These are phyloP conservation scores for Rhamphomyia laevipes DNA, from an alignment of 2,888 invertebrate genomes.

Conservation along the genomic window DNA sequence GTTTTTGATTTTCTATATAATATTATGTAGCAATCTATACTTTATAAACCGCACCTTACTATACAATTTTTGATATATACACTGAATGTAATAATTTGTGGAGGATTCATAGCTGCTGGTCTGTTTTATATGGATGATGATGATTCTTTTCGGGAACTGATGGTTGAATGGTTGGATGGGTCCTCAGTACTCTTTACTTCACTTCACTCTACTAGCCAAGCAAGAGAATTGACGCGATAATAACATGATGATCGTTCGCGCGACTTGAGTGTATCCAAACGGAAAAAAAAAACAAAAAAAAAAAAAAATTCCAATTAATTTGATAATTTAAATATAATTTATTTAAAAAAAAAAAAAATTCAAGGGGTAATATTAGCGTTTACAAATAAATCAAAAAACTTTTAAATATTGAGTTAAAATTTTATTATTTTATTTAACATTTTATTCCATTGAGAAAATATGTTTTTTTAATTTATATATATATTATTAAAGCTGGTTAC, in stretches of 20 bases:
- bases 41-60: too few relatives aligned
- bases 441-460: background rate
- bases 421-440: too few relatives aligned
- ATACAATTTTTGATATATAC: too few relatives aligned
- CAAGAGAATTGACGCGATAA: slow-evolving; percentile 9
- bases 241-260: slow-evolving; percentile 3
- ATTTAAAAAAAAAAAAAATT: background rate
- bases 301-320: background rate
- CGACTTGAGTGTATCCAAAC: slow-evolving; percentile 1
- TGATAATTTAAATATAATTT: background rate
- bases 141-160: background rate
- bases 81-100: too few relatives aligned
- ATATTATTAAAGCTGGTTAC: too few relatives aligned
- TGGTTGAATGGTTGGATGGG: slow-evolving; percentile 2
- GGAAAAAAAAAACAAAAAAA: background rate
- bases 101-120: too few relatives aligned
- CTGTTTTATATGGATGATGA: too few relatives aligned
- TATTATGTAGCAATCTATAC: too few relatives aligned
- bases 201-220: slow-evolving; percentile 8
- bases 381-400: too few relatives aligned
- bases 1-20: too few relatives aligned
- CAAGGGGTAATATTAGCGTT: too few relatives aligned
- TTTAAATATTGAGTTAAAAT: too few relatives aligned
- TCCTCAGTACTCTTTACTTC: background rate
- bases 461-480: background rate